Base-by-base conservation (phyloP, 1,140 invertebrate species). In the Drosophila sucinea region DNA sequence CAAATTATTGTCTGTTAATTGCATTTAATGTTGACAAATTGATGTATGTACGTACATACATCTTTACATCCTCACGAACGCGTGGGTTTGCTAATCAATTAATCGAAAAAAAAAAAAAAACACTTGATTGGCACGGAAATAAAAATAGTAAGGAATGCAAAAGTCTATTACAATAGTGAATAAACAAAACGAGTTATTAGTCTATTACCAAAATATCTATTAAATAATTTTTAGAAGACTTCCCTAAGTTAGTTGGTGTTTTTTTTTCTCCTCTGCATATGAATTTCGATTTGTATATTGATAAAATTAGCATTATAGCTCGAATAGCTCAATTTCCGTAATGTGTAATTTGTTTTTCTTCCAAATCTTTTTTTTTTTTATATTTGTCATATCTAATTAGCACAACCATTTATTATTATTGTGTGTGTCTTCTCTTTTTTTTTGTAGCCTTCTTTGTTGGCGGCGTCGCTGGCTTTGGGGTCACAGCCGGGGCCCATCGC, bases 401-500 rank as follows among this genome's bases (percentile, higher is more conserved):
- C 82, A 86, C 69, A 27, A 35, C 47, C 60, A 60, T 57, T 60
- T 27, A 41, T 41, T 17, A 17, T 17, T 17, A 17, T 33, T 60
- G 55, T 44, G 44, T 55, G 11, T 35, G 27, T 27, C n/a, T 7
- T 67, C 11, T 35, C n/a, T 62, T 25, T 47, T 29, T 64, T 61
- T 72, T 77, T 51, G 4, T 75, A 95, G 95, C 89, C 40, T 83
- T 93, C 4, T 47, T 94, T 6, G 78, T 93, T 11, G 94, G 93
- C 30, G 80, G 92, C 7, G 62, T 95, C 1, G 93, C 93, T 29
- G 95, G 94, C 38, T 94, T 96, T 67, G 95, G 95, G 7, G 93
- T 98, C 4, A 98, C 97, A 0, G 97, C 94, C 25, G 97, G 97
- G 3, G 96, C 94, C 1, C 97, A 98, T 92, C 94, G 97, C 23